Conservation (phyloP, 2,797 vertebrate species). For the Phalanger gymnotis region DNA sequence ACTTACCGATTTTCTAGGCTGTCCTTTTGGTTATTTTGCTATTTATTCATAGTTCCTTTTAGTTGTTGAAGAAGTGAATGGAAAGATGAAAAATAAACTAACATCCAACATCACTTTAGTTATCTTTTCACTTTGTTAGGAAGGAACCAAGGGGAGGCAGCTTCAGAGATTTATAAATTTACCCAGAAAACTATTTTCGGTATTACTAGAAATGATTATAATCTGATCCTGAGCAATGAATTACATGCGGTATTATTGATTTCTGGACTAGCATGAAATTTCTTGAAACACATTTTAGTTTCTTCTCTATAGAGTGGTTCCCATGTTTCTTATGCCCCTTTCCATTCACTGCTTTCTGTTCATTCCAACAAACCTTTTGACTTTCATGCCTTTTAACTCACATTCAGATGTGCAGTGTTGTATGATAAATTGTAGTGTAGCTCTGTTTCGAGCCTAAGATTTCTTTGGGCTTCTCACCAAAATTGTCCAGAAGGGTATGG, state of each 20-base stretch:
- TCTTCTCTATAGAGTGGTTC: not conserved
- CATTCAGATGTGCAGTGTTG: not conserved
- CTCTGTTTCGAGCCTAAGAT: not conserved
- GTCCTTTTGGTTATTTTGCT: not conserved
- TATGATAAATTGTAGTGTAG: conserved; percentile 21
- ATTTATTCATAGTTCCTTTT: not conserved
- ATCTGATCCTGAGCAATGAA: not conserved
- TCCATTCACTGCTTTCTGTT: not conserved
- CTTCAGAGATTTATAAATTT: not conserved
- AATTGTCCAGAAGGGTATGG: not conserved
- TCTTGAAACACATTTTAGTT: not conserved
- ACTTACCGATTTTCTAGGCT: not conserved
- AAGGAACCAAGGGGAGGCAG: not conserved
- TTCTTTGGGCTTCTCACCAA: not conserved
- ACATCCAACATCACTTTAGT: not conserved
- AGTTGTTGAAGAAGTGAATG: not conserved
- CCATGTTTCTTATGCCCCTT: not conserved
- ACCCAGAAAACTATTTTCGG: not conserved
- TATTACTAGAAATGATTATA: not conserved
- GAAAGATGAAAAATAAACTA: not conserved
- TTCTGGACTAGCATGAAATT: not conserved
- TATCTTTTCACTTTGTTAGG: not conserved
- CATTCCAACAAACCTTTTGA: not conserved
- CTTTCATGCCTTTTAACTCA: not conserved
- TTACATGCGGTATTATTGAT: not conserved